Conservation (phyloP, 2,797 vertebrate genomes). For the Darevskia nairensis region DNA sequence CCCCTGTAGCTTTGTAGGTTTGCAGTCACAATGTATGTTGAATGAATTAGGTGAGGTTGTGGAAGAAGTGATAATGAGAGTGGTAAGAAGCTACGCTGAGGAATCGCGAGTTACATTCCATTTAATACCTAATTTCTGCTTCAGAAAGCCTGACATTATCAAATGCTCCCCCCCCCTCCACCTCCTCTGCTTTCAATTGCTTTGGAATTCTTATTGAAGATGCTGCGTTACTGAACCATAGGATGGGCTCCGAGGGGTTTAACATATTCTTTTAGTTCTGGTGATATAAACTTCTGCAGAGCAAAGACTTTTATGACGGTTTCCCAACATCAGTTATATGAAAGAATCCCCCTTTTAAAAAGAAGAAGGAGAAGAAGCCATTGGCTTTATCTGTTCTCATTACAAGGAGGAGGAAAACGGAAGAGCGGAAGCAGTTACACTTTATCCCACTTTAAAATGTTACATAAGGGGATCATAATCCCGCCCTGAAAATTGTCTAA, state of each 20-base stretch:
- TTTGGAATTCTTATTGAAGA: background rate
- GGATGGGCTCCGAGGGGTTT: background rate
- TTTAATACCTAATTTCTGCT: constrained; percentile 13
- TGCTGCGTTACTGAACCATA: constrained; percentile 1
- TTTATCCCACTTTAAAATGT: background rate
- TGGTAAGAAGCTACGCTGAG: background rate
- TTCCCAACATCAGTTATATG: background rate
- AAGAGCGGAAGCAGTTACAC: background rate
- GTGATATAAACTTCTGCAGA: background rate
- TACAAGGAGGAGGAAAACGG: background rate
- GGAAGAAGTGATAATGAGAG: background rate
- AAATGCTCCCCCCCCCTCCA: too few relatives aligned
- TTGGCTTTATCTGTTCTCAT: background rate
- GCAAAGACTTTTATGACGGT: background rate
- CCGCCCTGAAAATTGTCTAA: background rate
- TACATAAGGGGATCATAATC: background rate
- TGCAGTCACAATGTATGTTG: background rate
- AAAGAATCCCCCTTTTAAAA: background rate
- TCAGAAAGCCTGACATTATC: background rate
- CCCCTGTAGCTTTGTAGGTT: background rate
- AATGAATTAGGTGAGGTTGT: background rate
- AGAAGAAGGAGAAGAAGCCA: background rate
- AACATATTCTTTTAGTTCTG: constrained; percentile 2
- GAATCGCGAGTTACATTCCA: constrained; percentile 2
- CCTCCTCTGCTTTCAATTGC: background rate